Evolutionary conservation across 2,888 invertebrate species (phyloP), one percentile per base, ranked within the genome.

Genomic region (Dorcus parallelipipedus): DNA sequence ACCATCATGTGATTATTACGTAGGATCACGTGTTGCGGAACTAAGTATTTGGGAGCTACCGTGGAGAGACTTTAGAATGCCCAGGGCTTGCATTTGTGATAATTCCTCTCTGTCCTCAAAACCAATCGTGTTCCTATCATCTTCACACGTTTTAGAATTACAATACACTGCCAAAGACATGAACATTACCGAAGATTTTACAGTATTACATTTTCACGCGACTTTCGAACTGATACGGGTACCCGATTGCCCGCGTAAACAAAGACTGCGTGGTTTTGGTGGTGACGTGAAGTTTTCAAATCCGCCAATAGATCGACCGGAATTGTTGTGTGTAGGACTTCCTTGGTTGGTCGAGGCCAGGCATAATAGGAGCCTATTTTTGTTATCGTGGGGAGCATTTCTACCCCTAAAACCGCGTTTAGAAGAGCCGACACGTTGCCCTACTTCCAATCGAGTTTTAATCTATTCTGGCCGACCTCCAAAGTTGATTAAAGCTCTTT

Each of bases 371-470:
- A 91, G 91, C 42, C 82, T 93, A 56, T 93, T 91, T 74, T 80
- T 93, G 58, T 82, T 92, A 64, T 90, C 91, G 45, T 92, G 92
- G 92, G 93, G 93, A 48, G 86, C 86, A 65, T 87, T 90, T 71
- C 74, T 92, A 64, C 84, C 87, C 1, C 78, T 85, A 14, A 85
- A 86, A 67, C 83, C 86, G 2, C 78, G 84, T 5, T 77, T 81
- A 0, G 82, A 84, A 59, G 88, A 87, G 66, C 81, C 85, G 2
- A 83, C 84, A 60, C 83, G 87, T 60, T 93, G 93, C 73, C 86
- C 87, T 55, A 92, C 92, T 10, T 79, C 83, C 67, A 93, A 93
- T 76, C 83, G 93, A 39, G 81, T 95, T 57, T 84, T 94, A 63
- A 84, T 94, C 45, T 93, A 93, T 77, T 87, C 91, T 9, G 90